Conservation (phyloP, 2,113 vertebrate species). For the Ochotona princeps region DNA sequence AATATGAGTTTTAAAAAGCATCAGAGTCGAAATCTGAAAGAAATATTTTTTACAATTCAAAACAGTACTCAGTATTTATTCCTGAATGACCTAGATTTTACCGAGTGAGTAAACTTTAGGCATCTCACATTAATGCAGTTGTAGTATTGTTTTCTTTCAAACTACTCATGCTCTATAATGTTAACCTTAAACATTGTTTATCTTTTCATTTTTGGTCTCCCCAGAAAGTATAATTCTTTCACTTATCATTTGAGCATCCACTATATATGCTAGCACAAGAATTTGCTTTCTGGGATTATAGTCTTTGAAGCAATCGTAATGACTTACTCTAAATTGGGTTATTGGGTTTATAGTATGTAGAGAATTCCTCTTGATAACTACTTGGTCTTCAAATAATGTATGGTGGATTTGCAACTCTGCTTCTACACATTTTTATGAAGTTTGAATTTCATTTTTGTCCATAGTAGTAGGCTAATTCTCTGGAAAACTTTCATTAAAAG, state of each 20-base stretch:
- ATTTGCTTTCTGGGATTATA: constrained; percentile 33
- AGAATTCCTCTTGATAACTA: constrained; percentile 2
- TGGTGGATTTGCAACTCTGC: neutral
- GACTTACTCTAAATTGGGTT: neutral
- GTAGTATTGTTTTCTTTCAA: constrained; percentile 54
- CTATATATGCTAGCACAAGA: constrained; percentile 25
- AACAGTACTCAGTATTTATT: constrained; percentile 48
- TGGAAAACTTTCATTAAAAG: constrained; percentile 47
- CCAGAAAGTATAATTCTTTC: constrained; percentile 36
- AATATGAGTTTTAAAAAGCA: constrained; percentile 62
- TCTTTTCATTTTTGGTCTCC: neutral
- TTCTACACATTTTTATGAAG: constrained; percentile 53
- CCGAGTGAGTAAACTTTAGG: constrained; percentile 43
- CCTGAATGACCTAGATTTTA: constrained; percentile 56
- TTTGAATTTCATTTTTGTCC: constrained; percentile 69
- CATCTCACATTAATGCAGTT: constrained; percentile 45
- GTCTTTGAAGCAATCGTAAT: constrained; percentile 39
- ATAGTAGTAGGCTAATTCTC: constrained; percentile 69
- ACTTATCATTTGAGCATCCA: constrained; percentile 44
- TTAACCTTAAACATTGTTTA: constrained; percentile 47
- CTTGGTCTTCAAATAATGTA: constrained; percentile 56
- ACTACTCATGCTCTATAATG: constrained; percentile 13
- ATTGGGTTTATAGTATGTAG: neutral
- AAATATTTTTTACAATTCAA: constrained; percentile 56
- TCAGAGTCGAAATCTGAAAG: constrained; percentile 56